Conservation (phyloP, 1,140 invertebrate species). For the Hydropsyche tenuis region DNA sequence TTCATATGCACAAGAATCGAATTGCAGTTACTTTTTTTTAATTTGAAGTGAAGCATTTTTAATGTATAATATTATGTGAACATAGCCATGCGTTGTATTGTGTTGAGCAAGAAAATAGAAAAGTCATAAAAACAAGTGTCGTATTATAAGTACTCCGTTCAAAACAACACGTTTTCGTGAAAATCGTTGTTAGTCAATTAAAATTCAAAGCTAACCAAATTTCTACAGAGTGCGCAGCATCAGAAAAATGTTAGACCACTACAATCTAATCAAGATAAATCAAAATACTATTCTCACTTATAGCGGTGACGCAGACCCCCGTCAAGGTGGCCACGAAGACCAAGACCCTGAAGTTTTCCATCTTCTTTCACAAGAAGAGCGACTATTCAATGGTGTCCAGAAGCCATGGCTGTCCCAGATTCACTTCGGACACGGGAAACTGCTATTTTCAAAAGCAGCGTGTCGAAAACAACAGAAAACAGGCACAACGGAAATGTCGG, state of each 20-base stretch:
- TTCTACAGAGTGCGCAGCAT: not conserved
- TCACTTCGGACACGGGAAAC: not conserved
- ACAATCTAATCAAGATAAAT: not conserved
- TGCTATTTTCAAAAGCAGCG: not conserved
- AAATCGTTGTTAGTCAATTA: not conserved
- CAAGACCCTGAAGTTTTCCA: constrained; percentile 11
- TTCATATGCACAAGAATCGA: too few relatives aligned
- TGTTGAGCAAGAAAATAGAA: too few relatives aligned
- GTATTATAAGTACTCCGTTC: not conserved
- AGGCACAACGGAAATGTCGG: not conserved
- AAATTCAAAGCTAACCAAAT: not conserved
- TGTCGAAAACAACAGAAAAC: not conserved
- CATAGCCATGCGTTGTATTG: too few relatives aligned
- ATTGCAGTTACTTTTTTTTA: too few relatives aligned
- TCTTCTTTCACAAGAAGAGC: not conserved
- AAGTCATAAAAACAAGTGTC: not conserved
- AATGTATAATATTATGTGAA: too few relatives aligned
- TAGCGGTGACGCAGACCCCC: not conserved
- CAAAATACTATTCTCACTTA: not conserved
- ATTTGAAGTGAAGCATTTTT: too few relatives aligned
- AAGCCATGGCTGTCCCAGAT: not conserved
- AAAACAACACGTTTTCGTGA: not conserved
- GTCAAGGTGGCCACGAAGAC: not conserved
- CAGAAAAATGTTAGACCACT: not conserved
- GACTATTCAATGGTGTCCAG: not conserved